Evolutionary conservation across 2,797 vertebrate species (phyloP).

Genomic region (Sebastes glaucus): DNA sequence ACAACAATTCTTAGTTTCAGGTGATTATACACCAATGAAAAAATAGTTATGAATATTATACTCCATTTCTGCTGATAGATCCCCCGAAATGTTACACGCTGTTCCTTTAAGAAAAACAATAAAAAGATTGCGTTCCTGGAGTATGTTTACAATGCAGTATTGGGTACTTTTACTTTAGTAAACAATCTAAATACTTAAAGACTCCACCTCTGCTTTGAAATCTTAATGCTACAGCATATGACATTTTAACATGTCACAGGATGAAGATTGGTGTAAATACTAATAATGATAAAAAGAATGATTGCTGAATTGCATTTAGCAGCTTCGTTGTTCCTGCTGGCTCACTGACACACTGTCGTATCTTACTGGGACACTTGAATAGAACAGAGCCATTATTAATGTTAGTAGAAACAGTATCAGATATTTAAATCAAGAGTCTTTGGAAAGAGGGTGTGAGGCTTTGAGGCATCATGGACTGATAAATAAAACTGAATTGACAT

Average conservation of each 20-base stretch:
- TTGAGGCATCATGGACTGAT: background rate
- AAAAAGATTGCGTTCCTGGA: background rate
- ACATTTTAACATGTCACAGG: no score
- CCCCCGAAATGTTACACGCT: no score
- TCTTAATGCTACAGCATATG: background rate
- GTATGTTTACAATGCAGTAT: background rate
- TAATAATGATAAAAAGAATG: no score
- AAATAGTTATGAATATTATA: no score
- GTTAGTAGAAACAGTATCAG: background rate
- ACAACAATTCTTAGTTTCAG: no score
- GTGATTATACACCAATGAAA: no score
- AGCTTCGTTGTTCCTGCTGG: background rate
- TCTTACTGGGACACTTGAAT: background rate
- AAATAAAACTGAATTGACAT: background rate
- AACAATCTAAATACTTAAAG: background rate
- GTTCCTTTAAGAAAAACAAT: no score
- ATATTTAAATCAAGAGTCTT: background rate
- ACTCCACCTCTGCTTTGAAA: background rate
- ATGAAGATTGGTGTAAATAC: no score
- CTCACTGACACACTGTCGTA: background rate
- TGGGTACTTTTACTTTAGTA: background rate
- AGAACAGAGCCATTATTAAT: background rate
- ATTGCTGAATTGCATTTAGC: no score
- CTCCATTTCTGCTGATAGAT: no score
- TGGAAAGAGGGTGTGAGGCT: background rate